Evolutionary conservation across 2,888 invertebrate genomes (phyloP).

Genomic region (Hedya salicella): DNA sequence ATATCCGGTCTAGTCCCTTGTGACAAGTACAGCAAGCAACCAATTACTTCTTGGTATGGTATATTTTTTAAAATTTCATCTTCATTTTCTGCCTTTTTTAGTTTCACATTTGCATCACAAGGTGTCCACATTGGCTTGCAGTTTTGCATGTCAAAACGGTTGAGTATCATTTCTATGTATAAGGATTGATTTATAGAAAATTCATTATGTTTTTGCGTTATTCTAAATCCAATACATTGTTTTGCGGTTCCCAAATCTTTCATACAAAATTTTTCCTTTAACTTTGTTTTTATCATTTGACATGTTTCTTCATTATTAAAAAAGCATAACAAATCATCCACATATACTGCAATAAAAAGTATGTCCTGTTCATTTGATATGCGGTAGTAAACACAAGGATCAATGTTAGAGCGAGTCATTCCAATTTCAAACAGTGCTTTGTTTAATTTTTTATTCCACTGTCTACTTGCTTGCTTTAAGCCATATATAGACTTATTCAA

Average conservation of each 20-base stretch:
- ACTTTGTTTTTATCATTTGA: conserved; percentile 38
- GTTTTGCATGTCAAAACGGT: conserved; percentile 43
- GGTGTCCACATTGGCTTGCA: conserved; percentile 44
- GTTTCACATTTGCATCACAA: background rate
- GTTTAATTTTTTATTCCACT: conserved; percentile 39
- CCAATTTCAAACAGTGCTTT: background rate
- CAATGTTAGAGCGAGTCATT: conserved; percentile 27
- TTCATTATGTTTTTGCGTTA: no score
- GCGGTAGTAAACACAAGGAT: conserved; percentile 50
- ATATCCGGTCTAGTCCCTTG: conserved; percentile 42
- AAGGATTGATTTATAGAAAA: conserved; percentile 41
- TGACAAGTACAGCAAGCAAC: conserved; percentile 41
- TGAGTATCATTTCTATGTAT: conserved; percentile 45
- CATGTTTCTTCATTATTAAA: conserved; percentile 40
- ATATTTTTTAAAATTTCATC: conserved; percentile 10
- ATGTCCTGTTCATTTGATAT: conserved; percentile 45
- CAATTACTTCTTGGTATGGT: conserved; percentile 42
- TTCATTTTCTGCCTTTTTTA: conserved; percentile 23
- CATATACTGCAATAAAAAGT: conserved; percentile 48
- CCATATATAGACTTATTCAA: conserved; percentile 46
- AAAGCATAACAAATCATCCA: conserved; percentile 47
- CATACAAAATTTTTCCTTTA: conserved; percentile 46
- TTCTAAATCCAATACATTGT: conserved; percentile 36
- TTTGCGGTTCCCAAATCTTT: conserved; percentile 44
- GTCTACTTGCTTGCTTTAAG: conserved; percentile 40